Evolutionary conservation across 2,113 vertebrate genomes (phyloP), one percentile per base, ranked within the genome.

Genomic region (Dipodomys merriami): DNA sequence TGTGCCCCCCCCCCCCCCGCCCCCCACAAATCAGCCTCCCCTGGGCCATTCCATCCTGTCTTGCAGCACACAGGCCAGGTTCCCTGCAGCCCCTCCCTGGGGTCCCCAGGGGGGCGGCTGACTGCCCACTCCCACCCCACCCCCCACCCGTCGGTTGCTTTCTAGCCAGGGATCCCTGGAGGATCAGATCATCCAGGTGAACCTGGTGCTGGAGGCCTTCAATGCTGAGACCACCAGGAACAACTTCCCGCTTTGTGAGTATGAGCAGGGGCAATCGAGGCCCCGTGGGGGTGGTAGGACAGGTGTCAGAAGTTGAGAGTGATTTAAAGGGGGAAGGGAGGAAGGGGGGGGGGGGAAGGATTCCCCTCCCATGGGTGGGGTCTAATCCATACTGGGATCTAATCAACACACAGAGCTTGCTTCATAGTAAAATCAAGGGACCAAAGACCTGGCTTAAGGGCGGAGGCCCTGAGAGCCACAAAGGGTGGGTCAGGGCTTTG

Each of bases 101-200:
- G 62, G 16, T 69, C 60, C 44, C 35, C 49, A 74, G n/a, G 27
- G 44, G n/a, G 27, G 44, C 49, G 10, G 29, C 29, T 1, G 2
- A 46, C 20, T 18, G 39, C 13, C 2, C 3, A 15, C 39, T 39
- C 39, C 5, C 39, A 39, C 39, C 39, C 39, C 35, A 39, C 39
- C 39, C 39, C 39, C 39, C 39, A 39, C 30, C 12, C 62, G 83
- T 86, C 27, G 22, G 73, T 80, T 86, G 91, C 67, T 91, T 25
- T 71, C 76, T 83, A 15, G 46, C 15, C 39, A 98, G 97, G 94
- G 97, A 22, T 95, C 90, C n/a, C 95, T 96, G 93, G 96, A 98
- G 78, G 91, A 97, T 94, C 97, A 97, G 96, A 84, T 96, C 93
- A 97, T 90, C 93, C 96, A 96, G 90, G 94, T 92, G 5, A 98